Conservation (phyloP, 2,113 vertebrate species). For the Muntiacus reevesi region DNA sequence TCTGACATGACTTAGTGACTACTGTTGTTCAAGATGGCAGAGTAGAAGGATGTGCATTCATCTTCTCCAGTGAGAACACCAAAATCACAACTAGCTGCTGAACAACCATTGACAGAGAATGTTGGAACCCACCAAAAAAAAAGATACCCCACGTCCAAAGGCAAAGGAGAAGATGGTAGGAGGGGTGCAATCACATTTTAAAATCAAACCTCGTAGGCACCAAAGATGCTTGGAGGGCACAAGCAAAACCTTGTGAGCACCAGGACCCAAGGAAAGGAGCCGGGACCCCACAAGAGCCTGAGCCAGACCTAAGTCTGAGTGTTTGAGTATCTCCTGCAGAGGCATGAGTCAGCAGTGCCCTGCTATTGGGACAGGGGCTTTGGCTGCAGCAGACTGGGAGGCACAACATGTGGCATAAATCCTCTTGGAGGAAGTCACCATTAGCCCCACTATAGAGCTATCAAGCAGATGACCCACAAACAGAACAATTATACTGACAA, state of each 20-base stretch:
- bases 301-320: no score
- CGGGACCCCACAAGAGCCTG: not conserved
- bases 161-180: not conserved
- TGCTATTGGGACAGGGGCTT: no score
- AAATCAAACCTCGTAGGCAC: not conserved
- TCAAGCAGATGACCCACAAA: no score
- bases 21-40: not conserved
- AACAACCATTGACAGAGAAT: not conserved
- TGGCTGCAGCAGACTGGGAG: no score
- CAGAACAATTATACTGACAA: no score
- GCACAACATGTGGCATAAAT: no score
- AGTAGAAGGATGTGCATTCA: not conserved
- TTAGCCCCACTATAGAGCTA: no score
- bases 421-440: no score
- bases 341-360: no score
- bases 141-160: accelerated
- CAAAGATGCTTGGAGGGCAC: not conserved
- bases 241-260: not conserved
- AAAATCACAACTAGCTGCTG: not conserved
- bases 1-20: not conserved
- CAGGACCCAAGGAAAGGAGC: not conserved
- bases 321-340: no score
- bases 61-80: not conserved
- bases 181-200: not conserved
- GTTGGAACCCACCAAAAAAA: not conserved